Base-by-base conservation (phyloP, 2,797 vertebrate species). In the Microctenopoma lineatum region DNA sequence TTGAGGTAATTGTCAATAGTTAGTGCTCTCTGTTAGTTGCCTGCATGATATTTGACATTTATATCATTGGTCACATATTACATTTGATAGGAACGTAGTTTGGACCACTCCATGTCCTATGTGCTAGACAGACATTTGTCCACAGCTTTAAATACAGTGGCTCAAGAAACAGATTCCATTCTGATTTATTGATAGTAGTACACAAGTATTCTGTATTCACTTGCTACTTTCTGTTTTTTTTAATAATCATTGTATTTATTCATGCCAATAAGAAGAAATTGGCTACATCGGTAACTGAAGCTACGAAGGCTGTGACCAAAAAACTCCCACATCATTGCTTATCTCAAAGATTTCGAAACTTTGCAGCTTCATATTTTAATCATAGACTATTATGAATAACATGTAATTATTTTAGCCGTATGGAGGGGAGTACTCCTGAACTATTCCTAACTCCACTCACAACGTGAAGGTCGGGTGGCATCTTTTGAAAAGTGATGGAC, bases 391-490 rank as follows among this genome's bases (percentile, higher is more conserved):
- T 39, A 45, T 66, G 41, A 51, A 66, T 71, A 76, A 50, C 32
- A 15, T 15, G 7, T 59, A 18, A 71, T 58, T 66, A 50, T 50
- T 72, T 59, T 39, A 54, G 26, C 32, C 10, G 10, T 44, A 34
- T 9, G 7, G 55, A 60, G 39, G 2, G 1, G 38, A 59, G 38
- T 48, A 16, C 8, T 63, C 32, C 16, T 61, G 47, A 32, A 48
- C 48, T 32, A 27, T 59, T 62, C 66, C 11, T 39, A 48, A 85
- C 80, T 73, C 42, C n/a, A 44, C 42, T 79, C 66, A 62, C 54
- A 59, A 29, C 60, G 41, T 38, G 16, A 47, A 57, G 81, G 84
- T 85, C 83, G 84, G 54, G 74, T 55, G 84, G n/a, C 76, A 80
- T 78, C 58, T 66, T 84, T 65, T 79, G 46, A 71, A 63, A 72